Conservation (phyloP, 1,140 invertebrate species). For the Eufriesea mexicana region DNA sequence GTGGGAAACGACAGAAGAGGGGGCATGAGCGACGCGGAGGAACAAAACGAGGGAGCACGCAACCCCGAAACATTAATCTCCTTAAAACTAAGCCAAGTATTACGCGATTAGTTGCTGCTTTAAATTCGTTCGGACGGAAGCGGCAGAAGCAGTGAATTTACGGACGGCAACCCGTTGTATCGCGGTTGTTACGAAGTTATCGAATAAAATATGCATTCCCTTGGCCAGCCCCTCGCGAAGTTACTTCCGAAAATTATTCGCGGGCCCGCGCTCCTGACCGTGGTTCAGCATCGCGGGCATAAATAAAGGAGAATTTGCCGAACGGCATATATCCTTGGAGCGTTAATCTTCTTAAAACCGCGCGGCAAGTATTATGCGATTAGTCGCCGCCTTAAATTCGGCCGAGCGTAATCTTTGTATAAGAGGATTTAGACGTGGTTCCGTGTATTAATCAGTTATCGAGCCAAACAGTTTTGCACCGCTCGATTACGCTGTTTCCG, state of each 20-base stretch:
- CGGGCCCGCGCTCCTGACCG: background rate
- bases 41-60: background rate
- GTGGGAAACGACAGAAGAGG: no score
- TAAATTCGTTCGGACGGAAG: conserved; percentile 47
- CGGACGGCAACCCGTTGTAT: conserved; percentile 19
- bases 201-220: conserved; percentile 45
- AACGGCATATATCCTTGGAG: conserved; percentile 25
- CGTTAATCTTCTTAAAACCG: conserved; percentile 51
- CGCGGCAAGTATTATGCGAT: conserved; percentile 41
- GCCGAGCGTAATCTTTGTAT: conserved; percentile 27
- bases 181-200: conserved; percentile 43
- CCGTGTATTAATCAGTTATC: conserved; percentile 31
- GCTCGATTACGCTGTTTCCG: background rate
- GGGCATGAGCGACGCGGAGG: background rate
- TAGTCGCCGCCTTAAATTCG: conserved; percentile 44
- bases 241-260: conserved; percentile 43
- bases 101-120: conserved; percentile 50
- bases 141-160: conserved; percentile 40
- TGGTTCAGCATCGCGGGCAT: conserved; percentile 3
- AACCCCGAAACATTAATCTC: conserved; percentile 47
- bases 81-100: conserved; percentile 56
- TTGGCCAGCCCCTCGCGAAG: background rate
- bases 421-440: conserved; percentile 18
- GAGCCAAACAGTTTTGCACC: conserved; percentile 1
- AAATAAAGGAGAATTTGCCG: conserved; percentile 46